Percentiles rank a stretch among this genome's conserved stretches.
phyloP scores from a whole-genome alignment of 2,797 vertebrate genomes.

The Neomorphus geoffroyi region DNA sequence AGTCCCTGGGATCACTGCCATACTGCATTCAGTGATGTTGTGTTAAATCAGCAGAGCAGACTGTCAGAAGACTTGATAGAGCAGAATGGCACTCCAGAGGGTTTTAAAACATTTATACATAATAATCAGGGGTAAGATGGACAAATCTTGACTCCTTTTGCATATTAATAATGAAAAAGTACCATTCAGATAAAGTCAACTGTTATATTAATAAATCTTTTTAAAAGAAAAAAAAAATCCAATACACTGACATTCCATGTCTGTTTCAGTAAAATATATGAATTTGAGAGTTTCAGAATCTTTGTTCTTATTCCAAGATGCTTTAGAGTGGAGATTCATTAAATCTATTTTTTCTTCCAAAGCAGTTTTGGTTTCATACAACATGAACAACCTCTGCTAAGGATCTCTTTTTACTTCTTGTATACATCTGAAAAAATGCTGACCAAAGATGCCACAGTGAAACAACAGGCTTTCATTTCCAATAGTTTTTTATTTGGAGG shows the following conservation, averaged over 20 bases:
- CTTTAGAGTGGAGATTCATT: not conserved
- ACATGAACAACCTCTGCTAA: not conserved
- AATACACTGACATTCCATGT: not conserved
- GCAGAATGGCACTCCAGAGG: not conserved
- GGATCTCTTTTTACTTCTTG: not conserved
- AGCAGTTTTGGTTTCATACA: not conserved
- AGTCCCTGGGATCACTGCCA: not conserved
- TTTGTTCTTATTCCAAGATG: not conserved
- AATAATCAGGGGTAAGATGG: not conserved
- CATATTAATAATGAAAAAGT: not conserved
- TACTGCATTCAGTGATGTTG: not conserved
- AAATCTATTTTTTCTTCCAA: not conserved
- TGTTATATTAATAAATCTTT: not conserved
- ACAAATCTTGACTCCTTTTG: not conserved
- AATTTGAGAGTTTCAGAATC: not conserved
- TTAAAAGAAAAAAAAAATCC: not conserved
- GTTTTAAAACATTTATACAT: not conserved
- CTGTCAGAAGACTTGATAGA: not conserved
- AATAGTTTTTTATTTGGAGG: not conserved
- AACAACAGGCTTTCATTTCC: not conserved
- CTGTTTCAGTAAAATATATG: not conserved
- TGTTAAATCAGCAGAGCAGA: not conserved
- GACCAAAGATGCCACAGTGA: not conserved
- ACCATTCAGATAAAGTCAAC: not conserved
- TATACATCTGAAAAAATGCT: not conserved